These are phyloP conservation scores for Macropus fuliginosus DNA, from an alignment of 2,797 vertebrate genomes.

Conservation along the genomic window DNA sequence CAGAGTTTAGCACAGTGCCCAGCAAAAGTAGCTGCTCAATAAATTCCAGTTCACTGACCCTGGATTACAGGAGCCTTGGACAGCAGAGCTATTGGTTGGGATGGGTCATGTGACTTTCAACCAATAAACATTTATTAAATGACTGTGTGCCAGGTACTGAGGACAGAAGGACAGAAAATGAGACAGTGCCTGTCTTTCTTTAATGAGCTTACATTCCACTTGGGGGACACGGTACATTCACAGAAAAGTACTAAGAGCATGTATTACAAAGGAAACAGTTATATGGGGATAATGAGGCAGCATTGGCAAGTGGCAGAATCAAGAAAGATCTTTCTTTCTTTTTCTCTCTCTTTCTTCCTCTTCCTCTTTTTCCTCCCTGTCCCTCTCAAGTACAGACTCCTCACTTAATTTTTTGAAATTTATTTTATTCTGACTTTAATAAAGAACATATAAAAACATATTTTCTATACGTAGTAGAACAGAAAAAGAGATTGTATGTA, in stretches of 20 bases:
- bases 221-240: neutral
- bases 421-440: neutral
- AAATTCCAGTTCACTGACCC: neutral
- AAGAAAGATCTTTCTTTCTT: neutral
- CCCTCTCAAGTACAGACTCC: neutral
- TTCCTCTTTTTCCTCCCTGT: neutral
- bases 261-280: neutral
- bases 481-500: neutral
- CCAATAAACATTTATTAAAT: neutral
- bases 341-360: neutral
- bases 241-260: neutral
- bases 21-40: neutral
- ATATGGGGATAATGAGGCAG: neutral
- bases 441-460: neutral
- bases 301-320: neutral
- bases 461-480: neutral
- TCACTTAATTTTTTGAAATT: neutral
- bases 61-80: neutral
- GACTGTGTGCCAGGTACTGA: neutral
- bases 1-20: neutral
- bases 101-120: neutral
- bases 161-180: neutral
- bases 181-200: neutral
- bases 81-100: neutral
- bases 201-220: neutral